Base-by-base conservation (phyloP, 2,888 invertebrate genomes). In the Drosophila acutilabella region DNA sequence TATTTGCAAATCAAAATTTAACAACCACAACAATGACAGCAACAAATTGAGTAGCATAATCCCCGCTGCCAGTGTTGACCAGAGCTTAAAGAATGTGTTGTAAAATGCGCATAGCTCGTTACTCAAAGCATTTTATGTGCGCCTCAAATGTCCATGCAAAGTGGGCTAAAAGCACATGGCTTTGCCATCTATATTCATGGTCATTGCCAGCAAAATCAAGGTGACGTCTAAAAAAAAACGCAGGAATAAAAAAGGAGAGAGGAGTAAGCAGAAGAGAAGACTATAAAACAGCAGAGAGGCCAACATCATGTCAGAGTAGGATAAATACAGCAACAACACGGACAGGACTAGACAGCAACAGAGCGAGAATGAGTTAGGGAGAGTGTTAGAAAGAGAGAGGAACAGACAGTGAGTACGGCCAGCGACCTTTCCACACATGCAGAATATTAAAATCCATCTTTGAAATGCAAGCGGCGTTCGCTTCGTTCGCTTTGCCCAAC, bases 371-470 rank as follows among this genome's bases (percentile, higher is more conserved):
- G 1, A 7, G 26, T 1, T 1, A 26, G 2, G 5, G 23, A 26
- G 26, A 26, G 26, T 7, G 26, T 20, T 3, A 2, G 18, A 3
- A 18, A 26, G 33, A 50, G 33, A 18, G 23, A 23, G 14, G 38
- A 1, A 6, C 6, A 38, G 10, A 23, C n/a, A 20, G 52, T 38
- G 38, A 38, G 38, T 38, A 3, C 87, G 86, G 88, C 73, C 89
- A 86, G 89, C 90, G 86, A 88, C 88, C 89, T 89, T 88, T 89
- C 89, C 81, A 91, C 90, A 85, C 90, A 88, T 81, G 80, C 76
- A 80, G 90, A 90, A 90, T 90, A 90, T 90, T 91, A 90, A 90
- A 90, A 90, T 89, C 82, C 85, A 89, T 89, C 88, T 87, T 84
- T 87, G 79, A 59, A 89, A 90, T 89, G 89, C 86, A 89, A 78